Evolutionary conservation across 1,140 invertebrate species (phyloP).

Genomic region (Melanaphis sacchari): DNA sequence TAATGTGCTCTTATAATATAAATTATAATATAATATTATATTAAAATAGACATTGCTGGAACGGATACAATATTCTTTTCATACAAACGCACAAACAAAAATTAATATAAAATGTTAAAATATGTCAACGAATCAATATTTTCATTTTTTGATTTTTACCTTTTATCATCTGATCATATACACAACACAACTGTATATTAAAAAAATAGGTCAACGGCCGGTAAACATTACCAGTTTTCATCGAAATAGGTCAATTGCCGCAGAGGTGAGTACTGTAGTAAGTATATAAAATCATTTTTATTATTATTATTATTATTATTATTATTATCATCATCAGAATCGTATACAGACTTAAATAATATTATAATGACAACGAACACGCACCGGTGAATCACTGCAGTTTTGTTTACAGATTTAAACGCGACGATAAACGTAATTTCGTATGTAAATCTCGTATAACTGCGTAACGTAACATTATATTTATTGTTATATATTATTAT

Average conservation of each 20-base stretch:
- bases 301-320: neutral
- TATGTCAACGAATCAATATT: neutral
- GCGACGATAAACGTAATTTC: neutral
- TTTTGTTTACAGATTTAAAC: slow-evolving; percentile 14
- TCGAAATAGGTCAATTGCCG: neutral
- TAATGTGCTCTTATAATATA: neutral
- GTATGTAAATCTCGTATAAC: slow-evolving; percentile 11
- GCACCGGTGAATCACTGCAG: neutral
- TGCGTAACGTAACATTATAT: neutral
- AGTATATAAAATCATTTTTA: neutral
- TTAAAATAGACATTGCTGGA: neutral
- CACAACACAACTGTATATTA: neutral
- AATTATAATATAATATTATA: neutral
- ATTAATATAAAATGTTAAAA: neutral
- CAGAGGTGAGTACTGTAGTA: neutral
- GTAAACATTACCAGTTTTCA: neutral
- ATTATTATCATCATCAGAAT: no score
- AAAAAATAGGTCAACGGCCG: neutral
- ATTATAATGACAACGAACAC: neutral
- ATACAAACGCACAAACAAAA: neutral
- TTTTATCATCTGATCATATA: neutral
- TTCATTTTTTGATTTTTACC: neutral
- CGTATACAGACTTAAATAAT: neutral
- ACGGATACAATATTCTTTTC: neutral
- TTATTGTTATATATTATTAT: neutral